These are phyloP conservation scores for Papilio dardanus DNA, from an alignment of 1,140 invertebrate genomes.

Conservation along the genomic window DNA sequence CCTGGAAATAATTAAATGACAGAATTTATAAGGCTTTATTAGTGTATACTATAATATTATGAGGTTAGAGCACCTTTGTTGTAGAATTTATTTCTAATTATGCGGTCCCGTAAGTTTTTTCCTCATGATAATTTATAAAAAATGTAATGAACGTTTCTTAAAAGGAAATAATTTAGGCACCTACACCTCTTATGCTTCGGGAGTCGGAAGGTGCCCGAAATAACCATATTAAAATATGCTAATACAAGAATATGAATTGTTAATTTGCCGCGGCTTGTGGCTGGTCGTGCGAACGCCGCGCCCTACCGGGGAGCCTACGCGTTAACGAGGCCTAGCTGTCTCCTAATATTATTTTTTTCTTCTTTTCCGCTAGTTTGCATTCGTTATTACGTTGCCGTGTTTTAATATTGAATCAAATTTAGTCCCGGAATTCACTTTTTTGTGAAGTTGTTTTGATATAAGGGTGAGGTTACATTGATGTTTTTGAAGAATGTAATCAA, in stretches of 20 bases:
- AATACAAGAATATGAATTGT: conserved; percentile 57
- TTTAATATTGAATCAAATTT: conserved; percentile 17
- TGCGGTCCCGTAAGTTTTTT: background rate
- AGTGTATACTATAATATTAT: no score
- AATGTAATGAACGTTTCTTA: background rate
- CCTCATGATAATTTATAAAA: background rate
- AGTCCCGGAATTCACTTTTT: background rate
- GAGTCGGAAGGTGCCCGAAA: conserved; percentile 40
- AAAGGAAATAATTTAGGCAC: conserved; percentile 4
- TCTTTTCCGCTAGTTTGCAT: conserved; percentile 16
- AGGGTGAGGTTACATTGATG: background rate
- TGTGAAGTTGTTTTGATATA: background rate
- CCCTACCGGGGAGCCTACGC: conserved; percentile 5
- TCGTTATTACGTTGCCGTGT: conserved; percentile 2
- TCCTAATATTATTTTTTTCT: conserved; percentile 25
- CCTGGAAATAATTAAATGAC: no score
- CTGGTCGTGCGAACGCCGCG: conserved; percentile 35
- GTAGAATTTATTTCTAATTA: background rate
- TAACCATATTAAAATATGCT: conserved; percentile 56
- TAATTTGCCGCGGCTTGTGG: conserved; percentile 48
- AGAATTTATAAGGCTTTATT: no score
- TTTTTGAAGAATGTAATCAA: background rate
- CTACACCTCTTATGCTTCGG: conserved; percentile 26
- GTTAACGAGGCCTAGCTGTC: conserved; percentile 36
- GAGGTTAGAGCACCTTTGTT: background rate